These are phyloP conservation scores for Ivindomyrus marchei DNA, from an alignment of 2,113 vertebrate genomes.

Conservation along the genomic window DNA sequence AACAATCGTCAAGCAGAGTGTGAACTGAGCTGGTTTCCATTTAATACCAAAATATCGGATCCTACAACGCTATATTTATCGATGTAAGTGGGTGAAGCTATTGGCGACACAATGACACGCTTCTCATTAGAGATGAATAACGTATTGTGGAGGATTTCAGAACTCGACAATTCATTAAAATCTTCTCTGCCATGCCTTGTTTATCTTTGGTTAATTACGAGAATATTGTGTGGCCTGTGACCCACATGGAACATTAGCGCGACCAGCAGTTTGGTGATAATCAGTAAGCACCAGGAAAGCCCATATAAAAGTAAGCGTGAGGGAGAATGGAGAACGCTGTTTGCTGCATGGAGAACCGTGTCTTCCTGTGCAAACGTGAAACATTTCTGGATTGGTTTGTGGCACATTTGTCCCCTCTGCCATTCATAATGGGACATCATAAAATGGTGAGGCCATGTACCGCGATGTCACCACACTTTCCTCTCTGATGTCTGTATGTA, in stretches of 20 bases:
- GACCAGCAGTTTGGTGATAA: constrained; percentile 55
- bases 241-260: constrained; percentile 59
- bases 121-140: constrained; percentile 71
- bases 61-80: constrained; percentile 60
- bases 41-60: constrained; percentile 48
- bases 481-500: not conserved
- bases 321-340: not conserved
- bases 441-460: not conserved
- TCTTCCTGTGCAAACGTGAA: constrained; percentile 9
- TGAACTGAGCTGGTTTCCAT: constrained; percentile 51
- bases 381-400: not conserved
- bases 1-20: constrained; percentile 55
- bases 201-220: constrained; percentile 65
- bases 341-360: not conserved
- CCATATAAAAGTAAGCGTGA: constrained; percentile 49
- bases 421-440: not conserved
- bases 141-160: constrained; percentile 60
- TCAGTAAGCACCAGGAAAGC: constrained; percentile 54
- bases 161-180: constrained; percentile 60
- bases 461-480: not conserved
- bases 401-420: not conserved
- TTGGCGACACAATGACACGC: constrained; percentile 62
- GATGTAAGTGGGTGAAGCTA: constrained; percentile 44
- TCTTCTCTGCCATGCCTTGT: constrained; percentile 56
- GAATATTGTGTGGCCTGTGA: constrained; percentile 60